Percentiles rank a stretch among this genome's conserved stretches.
These are phyloP conservation scores for Meteorus sp. DNA, from an alignment of 1,140 invertebrate genomes.

Conservation along the genomic window DNA sequence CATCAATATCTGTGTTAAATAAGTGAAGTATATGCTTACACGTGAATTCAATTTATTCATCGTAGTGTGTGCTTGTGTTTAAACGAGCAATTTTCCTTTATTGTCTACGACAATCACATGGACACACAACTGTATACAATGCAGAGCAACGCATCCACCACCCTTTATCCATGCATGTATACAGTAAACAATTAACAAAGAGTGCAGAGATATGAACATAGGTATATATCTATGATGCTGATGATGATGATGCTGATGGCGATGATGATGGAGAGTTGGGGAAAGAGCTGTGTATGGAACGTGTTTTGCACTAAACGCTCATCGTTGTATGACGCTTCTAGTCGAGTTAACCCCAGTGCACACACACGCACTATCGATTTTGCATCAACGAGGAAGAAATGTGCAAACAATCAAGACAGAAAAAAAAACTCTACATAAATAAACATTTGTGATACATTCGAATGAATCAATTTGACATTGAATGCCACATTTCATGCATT, in stretches of 20 bases:
- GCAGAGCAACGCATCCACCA: conserved; percentile 8
- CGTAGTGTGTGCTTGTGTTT: not conserved
- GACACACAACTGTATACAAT: not conserved
- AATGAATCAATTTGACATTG: too few species aligned
- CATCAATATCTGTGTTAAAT: not conserved
- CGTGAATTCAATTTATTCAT: too few species aligned
- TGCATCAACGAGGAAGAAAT: not conserved
- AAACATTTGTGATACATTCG: too few species aligned
- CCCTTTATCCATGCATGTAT: not conserved
- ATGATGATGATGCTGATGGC: too few species aligned
- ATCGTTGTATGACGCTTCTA: conserved; percentile 6
- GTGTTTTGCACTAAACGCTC: conserved; percentile 6
- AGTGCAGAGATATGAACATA: conserved; percentile 14
- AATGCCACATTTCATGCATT: too few species aligned
- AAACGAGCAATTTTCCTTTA: not conserved
- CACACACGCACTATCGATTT: not conserved
- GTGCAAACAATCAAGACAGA: too few species aligned
- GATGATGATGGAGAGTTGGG: conserved; percentile 4
- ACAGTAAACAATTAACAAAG: conserved; percentile 22
- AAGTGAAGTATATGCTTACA: not conserved
- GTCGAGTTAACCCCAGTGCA: too few species aligned
- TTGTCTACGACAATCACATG: not conserved
- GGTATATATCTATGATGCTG: too few species aligned
- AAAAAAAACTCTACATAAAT: too few species aligned
- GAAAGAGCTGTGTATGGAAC: too few species aligned